These are phyloP conservation scores for Larimichthys crocea DNA, from an alignment of 2,113 vertebrate species.

Conservation along the genomic window DNA sequence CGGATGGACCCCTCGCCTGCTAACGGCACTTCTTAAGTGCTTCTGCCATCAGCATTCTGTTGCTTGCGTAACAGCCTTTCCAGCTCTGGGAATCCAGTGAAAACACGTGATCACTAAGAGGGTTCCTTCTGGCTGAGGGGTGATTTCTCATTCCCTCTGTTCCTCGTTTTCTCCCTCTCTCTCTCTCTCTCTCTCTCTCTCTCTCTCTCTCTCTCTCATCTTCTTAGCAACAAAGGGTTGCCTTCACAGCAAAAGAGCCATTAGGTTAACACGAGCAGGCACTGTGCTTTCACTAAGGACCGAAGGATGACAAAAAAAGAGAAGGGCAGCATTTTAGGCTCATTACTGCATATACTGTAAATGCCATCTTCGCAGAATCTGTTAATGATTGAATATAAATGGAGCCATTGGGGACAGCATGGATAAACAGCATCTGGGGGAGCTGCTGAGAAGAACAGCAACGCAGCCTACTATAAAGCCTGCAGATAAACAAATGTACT, in stretches of 20 bases:
- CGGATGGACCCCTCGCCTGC: conserved; percentile 29
- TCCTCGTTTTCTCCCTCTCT: neutral
- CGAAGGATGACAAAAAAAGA: neutral
- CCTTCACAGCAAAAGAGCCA: conserved; percentile 12
- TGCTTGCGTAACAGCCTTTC: conserved; percentile 63
- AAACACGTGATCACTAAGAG: conserved; percentile 59
- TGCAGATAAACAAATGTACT: conserved; percentile 12
- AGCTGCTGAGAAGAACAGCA: neutral
- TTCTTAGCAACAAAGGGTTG: conserved; percentile 29
- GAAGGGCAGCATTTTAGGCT: neutral
- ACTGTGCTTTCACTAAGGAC: conserved; percentile 10
- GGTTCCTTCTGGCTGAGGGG: conserved; percentile 52
- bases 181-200: neutral
- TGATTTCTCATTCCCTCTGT: conserved; percentile 41
- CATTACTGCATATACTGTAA: conserved; percentile 18
- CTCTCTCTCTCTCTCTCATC: neutral
- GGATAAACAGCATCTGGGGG: conserved; percentile 46
- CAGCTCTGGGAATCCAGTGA: conserved; percentile 37
- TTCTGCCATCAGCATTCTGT: conserved; percentile 64
- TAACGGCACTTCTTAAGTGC: conserved; percentile 67
- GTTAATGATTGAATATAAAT: conserved; percentile 50
- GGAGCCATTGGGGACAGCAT: neutral
- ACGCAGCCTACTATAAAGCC: conserved; percentile 5
- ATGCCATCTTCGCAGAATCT: conserved; percentile 27
- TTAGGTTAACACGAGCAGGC: conserved; percentile 22